Base-by-base conservation (phyloP, 1,140 invertebrate genomes). In the Tetragonula clypearis region DNA sequence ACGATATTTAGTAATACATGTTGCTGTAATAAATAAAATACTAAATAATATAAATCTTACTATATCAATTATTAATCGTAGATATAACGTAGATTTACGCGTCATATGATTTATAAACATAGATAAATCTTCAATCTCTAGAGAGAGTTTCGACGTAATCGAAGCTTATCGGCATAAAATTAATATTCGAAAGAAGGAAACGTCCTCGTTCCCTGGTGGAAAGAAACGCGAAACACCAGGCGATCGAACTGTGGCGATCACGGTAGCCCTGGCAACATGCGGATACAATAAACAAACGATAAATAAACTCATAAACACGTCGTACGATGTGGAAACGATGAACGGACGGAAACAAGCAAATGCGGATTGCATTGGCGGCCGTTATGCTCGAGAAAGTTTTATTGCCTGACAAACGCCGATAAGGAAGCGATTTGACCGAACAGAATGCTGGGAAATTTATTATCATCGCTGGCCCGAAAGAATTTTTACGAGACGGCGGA, bases 241-340 rank as follows among this genome's bases (percentile, higher is more conserved):
- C n/a, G n/a, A n/a, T n/a, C n/a, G 0, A 49, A 49, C 26, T 66
- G 1, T 17, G 21, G 23, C 26, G 15, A 69, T 58, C 68, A 84
- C 79, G 60, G 84, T 90, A 90, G 86, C 75, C 30, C 21, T 30
- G 35, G n/a, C 41, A 53, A 74, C 58, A 30, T 30, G 26, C 74
- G 56, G 60, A 58, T 21, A 75, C 82, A 76, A 90, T 90, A 90
- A 90, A 90, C 79, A 76, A 80, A 84, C 85, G 86, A 91, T 89
- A 85, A 91, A 91, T 88, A 88, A 91, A 89, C 89, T 88, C 90
- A 82, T 91, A 89, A 91, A 91, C 90, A 89, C 84, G 79, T 90
- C 81, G 62, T 85, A 60, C 83, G 75, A 53, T 58, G 75, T 58
- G 73, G 77, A 66, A 26, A 74, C 79, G 58, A 6, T 55, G 35